A percentile compares a stretch with the other conserved stretches of the same genome.
These are phyloP conservation scores for Lymantria monacha DNA, from an alignment of 2,888 invertebrate genomes.

Conservation along the genomic window DNA sequence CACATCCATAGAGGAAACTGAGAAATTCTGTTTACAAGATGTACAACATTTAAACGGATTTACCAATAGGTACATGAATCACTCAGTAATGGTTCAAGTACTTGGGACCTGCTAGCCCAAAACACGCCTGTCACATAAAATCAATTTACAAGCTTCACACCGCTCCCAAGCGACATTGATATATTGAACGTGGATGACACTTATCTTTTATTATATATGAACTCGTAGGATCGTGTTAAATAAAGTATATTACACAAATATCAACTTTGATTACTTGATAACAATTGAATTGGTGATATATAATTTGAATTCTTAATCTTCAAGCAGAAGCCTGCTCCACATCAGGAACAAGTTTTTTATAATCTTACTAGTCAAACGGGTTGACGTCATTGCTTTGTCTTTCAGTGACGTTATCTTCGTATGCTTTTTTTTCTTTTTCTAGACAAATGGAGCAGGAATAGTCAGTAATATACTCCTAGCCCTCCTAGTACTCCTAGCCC, in stretches of 20 bases:
- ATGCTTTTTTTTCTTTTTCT: no score
- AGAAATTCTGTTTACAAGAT: no score
- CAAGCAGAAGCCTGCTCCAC: neutral
- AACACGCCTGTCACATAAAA: slow-evolving; percentile 4
- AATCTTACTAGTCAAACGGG: no score
- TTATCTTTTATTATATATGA: neutral
- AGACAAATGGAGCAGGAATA: no score
- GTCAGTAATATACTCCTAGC: no score
- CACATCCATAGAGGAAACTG: no score
- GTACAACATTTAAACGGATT: no score
- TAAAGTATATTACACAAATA: neutral
- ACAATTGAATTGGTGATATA: neutral
- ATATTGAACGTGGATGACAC: slow-evolving; percentile 5
- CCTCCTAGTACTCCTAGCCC: no score
- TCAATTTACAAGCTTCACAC: neutral
- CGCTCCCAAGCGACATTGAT: neutral
- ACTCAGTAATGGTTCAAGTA: neutral
- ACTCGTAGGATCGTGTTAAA: neutral
- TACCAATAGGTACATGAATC: neutral
- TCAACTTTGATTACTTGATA: neutral
- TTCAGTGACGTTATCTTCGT: no score
- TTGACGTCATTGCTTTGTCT: no score
- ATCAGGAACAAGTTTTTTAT: no score
- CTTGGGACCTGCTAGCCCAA: slow-evolving; percentile 1
- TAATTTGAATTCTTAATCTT: neutral